Percentiles rank a stretch among this genome's conserved stretches.
Evolutionary conservation across 2,113 vertebrate species (phyloP).

Genomic region (Micromys minutus): DNA sequence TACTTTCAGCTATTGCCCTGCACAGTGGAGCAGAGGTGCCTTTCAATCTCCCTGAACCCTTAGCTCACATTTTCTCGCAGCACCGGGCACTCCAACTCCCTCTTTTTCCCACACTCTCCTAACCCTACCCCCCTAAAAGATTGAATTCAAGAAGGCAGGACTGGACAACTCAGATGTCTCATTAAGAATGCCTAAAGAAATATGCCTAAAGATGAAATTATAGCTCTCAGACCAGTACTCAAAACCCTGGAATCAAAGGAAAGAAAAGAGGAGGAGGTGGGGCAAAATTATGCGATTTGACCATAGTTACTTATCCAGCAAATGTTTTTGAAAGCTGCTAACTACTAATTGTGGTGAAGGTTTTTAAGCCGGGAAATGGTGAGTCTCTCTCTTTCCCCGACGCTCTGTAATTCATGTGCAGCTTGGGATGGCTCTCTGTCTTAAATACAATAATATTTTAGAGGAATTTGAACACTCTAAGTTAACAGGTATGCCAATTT

Average conservation of each 20-base stretch:
- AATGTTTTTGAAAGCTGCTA: conserved; percentile 86
- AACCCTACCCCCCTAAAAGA: conserved; percentile 70
- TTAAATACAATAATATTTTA: conserved; percentile 85
- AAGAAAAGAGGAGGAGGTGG: conserved; percentile 47
- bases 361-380: conserved; percentile 84
- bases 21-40: conserved; percentile 12
- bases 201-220: conserved; percentile 82
- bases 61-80: conserved; percentile 55
- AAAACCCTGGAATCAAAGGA: conserved; percentile 83
- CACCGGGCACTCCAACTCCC: conserved; percentile 2
- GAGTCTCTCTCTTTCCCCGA: conserved; percentile 65
- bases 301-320: conserved; percentile 81
- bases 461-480: conserved; percentile 82
- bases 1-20: conserved; percentile 40
- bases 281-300: conserved; percentile 80
- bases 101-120: conserved; percentile 59
- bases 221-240: conserved; percentile 84
- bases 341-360: conserved; percentile 85
- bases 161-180: conserved; percentile 76
- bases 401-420: conserved; percentile 81
- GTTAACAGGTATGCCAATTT: conserved; percentile 86
- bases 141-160: conserved; percentile 76
- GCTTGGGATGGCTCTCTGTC: conserved; percentile 76
- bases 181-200: conserved; percentile 78
- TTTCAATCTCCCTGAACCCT: conserved; percentile 35